Percentiles rank a stretch among this genome's conserved stretches.
phyloP scores from a whole-genome alignment of 2,888 invertebrate species.

The Nebria brevicollis region DNA sequence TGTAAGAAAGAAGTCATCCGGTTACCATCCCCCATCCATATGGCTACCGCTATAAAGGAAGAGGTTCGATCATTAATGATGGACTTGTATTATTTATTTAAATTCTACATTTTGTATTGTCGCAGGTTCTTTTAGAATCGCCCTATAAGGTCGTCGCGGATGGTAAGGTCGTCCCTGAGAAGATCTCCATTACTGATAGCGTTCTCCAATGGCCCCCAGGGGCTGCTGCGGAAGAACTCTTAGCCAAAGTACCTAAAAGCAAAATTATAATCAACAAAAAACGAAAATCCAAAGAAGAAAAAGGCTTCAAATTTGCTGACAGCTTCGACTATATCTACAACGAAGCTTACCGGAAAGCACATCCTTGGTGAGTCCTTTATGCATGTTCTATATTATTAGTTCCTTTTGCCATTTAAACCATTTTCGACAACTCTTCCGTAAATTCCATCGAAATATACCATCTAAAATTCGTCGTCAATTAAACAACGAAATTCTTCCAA shows the following conservation, averaged over 20 bases:
- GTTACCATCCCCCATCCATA: slow-evolving; percentile 54
- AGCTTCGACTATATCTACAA: slow-evolving; percentile 39
- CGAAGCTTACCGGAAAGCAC: slow-evolving; percentile 16
- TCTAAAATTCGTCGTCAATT: no score
- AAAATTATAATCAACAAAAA: slow-evolving; percentile 59
- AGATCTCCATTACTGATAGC: slow-evolving; percentile 55
- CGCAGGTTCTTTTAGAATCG: not conserved
- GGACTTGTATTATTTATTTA: not conserved
- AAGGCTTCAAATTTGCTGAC: slow-evolving; percentile 17
- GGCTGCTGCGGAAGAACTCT: slow-evolving; percentile 54
- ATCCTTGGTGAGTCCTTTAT: slow-evolving; percentile 28
- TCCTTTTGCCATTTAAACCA: not conserved
- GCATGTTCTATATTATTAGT: not conserved
- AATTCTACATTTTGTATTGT: not conserved
- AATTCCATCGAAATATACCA: not conserved
- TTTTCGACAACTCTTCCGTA: no score
- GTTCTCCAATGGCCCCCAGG: slow-evolving; percentile 55
- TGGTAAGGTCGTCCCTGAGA: slow-evolving; percentile 56
- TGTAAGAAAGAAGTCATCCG: slow-evolving; percentile 56
- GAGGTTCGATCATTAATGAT: no score
- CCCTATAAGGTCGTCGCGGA: slow-evolving; percentile 22
- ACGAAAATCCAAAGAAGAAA: slow-evolving; percentile 17
- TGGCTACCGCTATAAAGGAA: slow-evolving; percentile 43
- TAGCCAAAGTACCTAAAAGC: slow-evolving; percentile 58
- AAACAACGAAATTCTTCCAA: not conserved